A percentile compares a stretch with the other conserved stretches of the same genome.
Evolutionary conservation across 2,113 vertebrate species (phyloP).

Genomic region (Ptilorrhoa leucosticta): DNA sequence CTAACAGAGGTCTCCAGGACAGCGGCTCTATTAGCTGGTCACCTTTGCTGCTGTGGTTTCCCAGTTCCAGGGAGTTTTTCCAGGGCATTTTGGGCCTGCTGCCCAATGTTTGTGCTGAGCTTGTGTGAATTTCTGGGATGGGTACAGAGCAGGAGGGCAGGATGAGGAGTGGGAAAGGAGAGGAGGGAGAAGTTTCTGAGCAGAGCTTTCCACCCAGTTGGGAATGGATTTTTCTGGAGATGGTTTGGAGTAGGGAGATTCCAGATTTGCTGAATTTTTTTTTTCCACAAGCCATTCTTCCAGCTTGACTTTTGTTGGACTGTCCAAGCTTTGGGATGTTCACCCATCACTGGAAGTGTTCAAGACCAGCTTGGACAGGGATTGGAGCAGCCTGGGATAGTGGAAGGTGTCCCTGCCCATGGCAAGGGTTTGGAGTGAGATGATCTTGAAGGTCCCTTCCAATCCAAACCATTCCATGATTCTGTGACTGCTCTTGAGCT

Average conservation of each 20-base stretch:
- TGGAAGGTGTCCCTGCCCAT: not conserved
- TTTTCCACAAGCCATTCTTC: not conserved
- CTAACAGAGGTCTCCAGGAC: not conserved
- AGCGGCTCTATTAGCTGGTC: not conserved
- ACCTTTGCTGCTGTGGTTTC: not conserved
- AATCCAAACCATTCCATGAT: not conserved
- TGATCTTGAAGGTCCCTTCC: not conserved
- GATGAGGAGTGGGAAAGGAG: not conserved
- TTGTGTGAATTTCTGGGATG: not conserved
- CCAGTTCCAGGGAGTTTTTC: not conserved
- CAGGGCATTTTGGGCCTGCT: not conserved
- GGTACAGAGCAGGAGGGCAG: accelerated
- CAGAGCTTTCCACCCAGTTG: not conserved
- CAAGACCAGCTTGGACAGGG: not conserved
- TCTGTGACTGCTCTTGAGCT: not conserved
- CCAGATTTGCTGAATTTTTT: not conserved
- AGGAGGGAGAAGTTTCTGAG: not conserved
- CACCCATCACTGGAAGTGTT: accelerated
- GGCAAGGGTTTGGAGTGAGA: not conserved
- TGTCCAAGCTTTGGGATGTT: not conserved
- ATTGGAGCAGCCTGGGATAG: not conserved
- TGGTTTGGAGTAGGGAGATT: not conserved
- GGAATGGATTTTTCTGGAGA: not conserved
- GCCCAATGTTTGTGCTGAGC: not conserved
- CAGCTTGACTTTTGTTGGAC: not conserved